Percentiles rank a stretch among this genome's conserved stretches.
Conservation (phyloP, 2,797 vertebrate genomes). For the Mus spretus region DNA sequence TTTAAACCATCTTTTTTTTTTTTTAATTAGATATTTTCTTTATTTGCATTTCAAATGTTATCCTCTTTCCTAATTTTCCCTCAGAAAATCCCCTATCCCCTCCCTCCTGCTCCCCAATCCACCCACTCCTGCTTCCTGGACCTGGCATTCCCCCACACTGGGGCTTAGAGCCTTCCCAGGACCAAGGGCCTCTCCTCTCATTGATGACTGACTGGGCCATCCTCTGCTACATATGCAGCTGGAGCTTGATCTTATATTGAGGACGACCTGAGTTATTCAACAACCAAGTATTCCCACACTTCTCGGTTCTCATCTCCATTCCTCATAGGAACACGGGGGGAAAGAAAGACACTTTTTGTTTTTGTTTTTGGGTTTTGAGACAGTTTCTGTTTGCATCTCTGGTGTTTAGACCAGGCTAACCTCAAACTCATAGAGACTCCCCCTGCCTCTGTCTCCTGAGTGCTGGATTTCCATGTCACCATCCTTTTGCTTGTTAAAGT, state of each 20-base stretch:
- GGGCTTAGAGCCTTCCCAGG: too few relatives aligned
- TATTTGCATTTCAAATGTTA: too few relatives aligned
- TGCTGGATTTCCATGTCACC: neutral
- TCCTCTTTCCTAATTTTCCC: too few relatives aligned
- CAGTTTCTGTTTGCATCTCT: neutral
- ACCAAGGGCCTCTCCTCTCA: too few relatives aligned
- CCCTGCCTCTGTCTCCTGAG: neutral
- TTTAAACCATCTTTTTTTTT: constrained; percentile 15
- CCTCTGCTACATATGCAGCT: too few relatives aligned
- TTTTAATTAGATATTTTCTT: too few relatives aligned
- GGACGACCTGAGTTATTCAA: neutral
- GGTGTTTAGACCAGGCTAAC: neutral
- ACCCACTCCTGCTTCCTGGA: too few relatives aligned
- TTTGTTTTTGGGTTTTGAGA: neutral
- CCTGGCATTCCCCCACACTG: too few relatives aligned
- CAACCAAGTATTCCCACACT: neutral
- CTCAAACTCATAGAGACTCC: neutral
- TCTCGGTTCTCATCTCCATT: neutral
- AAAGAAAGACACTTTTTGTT: neutral
- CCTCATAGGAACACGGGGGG: neutral
- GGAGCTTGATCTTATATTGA: neutral
- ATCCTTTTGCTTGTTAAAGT: neutral
- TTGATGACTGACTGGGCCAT: too few relatives aligned
- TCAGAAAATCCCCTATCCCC: too few relatives aligned
- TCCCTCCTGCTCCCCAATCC: too few relatives aligned